phyloP scores from a whole-genome alignment of 2,888 invertebrate species.

The Drosophila eohydei region DNA sequence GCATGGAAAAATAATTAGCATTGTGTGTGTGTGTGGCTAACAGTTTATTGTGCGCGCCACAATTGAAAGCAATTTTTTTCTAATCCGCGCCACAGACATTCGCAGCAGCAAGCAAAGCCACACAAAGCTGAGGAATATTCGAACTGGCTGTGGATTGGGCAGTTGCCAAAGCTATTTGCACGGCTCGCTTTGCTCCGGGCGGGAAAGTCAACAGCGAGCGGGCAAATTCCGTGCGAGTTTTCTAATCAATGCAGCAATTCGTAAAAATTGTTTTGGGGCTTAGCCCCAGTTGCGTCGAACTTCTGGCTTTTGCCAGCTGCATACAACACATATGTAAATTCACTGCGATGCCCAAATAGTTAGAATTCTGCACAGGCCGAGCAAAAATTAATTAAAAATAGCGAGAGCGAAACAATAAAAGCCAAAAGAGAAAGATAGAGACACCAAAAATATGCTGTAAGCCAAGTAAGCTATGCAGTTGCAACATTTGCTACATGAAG shows the following conservation, averaged over 20 bases:
- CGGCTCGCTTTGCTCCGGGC: background rate
- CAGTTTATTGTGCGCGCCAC: background rate
- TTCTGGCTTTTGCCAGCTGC: constrained; percentile 26
- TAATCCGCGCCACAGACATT: background rate
- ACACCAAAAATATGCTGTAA: constrained; percentile 5
- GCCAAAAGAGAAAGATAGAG: background rate
- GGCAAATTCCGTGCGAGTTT: constrained; percentile 40
- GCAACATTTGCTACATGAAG: constrained; percentile 5
- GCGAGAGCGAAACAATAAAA: background rate
- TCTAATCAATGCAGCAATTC: constrained; percentile 30
- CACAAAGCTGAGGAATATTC: constrained; percentile 7
- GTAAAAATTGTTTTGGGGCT: constrained; percentile 4
- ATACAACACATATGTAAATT: constrained; percentile 16
- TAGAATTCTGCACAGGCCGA: constrained; percentile 11
- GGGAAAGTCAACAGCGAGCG: constrained; percentile 28
- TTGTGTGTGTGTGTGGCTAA: background rate
- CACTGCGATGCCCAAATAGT: constrained; percentile 28
- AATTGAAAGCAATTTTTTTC: background rate
- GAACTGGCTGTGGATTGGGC: background rate
- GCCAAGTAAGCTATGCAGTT: constrained; percentile 2
- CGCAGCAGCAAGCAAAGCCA: background rate
- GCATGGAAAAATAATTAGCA: background rate
- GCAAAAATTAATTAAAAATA: constrained; percentile 53
- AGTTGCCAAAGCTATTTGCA: constrained; percentile 10
- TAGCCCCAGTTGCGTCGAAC: constrained; percentile 28